phyloP scores from a whole-genome alignment of 2,797 vertebrate species.

The Microcaecilia unicolor region DNA sequence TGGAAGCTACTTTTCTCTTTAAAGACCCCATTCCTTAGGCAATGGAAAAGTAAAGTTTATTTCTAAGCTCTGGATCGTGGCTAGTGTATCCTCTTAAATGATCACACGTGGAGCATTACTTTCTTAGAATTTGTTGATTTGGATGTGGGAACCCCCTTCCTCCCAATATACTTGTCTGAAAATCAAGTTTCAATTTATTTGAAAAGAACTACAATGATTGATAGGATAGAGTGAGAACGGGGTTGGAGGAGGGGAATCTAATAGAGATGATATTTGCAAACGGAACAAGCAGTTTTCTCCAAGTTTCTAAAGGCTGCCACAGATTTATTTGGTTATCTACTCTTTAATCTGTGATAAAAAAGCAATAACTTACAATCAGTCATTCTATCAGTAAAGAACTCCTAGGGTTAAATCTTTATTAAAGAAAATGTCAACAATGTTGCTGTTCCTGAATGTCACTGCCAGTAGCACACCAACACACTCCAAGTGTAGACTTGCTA shows the following conservation, averaged over 20 bases:
- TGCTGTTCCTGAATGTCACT: neutral
- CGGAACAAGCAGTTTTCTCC: neutral
- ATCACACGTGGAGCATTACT: no score
- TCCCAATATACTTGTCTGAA: neutral
- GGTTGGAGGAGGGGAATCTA: no score
- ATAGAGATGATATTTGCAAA: no score
- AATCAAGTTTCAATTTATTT: no score
- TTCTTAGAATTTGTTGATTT: no score
- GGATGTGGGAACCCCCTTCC: no score
- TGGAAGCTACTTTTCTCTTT: neutral
- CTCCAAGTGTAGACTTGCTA: neutral
- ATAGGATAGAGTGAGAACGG: no score
- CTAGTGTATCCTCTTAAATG: no score
- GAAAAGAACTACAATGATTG: no score
- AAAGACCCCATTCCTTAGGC: no score
- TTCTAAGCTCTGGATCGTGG: no score
- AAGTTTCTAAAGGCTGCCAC: neutral
- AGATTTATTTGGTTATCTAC: neutral
- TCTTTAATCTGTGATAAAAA: neutral
- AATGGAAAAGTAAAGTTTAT: no score
- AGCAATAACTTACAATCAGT: neutral
- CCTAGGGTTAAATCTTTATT: conserved; percentile 2
- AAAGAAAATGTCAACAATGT: neutral
- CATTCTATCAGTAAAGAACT: neutral
- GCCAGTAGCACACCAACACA: neutral